Evolutionary conservation across 1,140 invertebrate genomes (phyloP).

Genomic region (Lucilia sericata): DNA sequence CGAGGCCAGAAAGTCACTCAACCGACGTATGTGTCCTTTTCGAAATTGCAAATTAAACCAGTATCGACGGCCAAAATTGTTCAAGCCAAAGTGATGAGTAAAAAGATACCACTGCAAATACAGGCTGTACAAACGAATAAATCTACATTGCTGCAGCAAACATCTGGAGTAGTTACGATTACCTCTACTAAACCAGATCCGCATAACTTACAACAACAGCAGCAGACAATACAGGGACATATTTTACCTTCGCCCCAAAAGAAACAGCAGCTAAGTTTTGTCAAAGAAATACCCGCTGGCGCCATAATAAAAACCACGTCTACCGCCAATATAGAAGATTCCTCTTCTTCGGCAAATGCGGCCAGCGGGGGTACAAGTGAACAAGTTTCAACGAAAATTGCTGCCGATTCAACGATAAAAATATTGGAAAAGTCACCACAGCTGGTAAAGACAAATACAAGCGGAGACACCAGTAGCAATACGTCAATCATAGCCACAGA

Average conservation of each 20-base stretch:
- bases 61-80: constrained; percentile 60
- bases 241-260: constrained; percentile 17
- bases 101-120: constrained; percentile 59
- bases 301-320: constrained; percentile 13
- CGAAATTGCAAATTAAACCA: constrained; percentile 62
- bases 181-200: constrained; percentile 67
- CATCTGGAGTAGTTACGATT: constrained; percentile 64
- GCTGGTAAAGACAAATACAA: not conserved
- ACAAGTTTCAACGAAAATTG: not conserved
- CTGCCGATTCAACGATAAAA: not conserved
- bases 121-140: constrained; percentile 57
- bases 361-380: not conserved
- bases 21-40: constrained; percentile 62
- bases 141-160: constrained; percentile 64
- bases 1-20: constrained; percentile 57
- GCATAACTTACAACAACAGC: not conserved
- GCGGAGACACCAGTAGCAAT: not conserved
- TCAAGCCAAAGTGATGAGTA: constrained; percentile 59
- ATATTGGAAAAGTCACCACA: not conserved
- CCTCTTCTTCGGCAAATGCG: not conserved
- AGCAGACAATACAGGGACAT: not conserved
- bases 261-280: constrained; percentile 13
- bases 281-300: not conserved
- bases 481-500: constrained; percentile 6
- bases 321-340: not conserved